Conservation (phyloP, 2,888 invertebrate species). For the Spodoptera littoralis region DNA sequence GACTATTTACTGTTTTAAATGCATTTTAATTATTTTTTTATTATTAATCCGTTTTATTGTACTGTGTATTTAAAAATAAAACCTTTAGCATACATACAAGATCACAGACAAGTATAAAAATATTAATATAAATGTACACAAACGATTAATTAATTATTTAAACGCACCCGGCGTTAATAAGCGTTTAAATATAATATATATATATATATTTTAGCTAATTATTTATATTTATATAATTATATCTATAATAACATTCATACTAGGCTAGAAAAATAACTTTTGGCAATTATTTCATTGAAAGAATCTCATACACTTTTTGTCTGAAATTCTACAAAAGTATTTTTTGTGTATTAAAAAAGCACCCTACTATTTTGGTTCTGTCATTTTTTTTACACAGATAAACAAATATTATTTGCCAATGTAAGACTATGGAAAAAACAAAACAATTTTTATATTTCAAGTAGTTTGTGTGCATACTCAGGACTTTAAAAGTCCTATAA, state of each 20-base stretch:
- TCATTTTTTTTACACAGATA: no score
- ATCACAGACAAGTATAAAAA: constrained; percentile 65
- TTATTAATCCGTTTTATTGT: constrained; percentile 21
- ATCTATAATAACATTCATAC: constrained; percentile 29
- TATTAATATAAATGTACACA: constrained; percentile 31
- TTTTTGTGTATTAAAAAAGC: no score
- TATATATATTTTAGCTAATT: constrained; percentile 14
- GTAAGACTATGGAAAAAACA: no score
- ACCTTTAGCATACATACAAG: constrained; percentile 46
- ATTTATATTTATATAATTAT: constrained; percentile 19
- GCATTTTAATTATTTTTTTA: constrained; percentile 27
- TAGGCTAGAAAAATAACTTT: constrained; percentile 32
- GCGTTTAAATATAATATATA: constrained; percentile 27
- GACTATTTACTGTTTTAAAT: constrained; percentile 38
- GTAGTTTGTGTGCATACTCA: no score
- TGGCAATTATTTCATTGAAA: constrained; percentile 28
- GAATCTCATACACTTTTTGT: neutral
- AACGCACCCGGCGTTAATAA: constrained; percentile 40
- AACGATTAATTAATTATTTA: constrained; percentile 19
- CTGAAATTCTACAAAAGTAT: no score
- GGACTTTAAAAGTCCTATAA: no score
- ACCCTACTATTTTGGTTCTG: no score
- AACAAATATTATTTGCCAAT: no score
- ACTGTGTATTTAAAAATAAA: constrained; percentile 35
- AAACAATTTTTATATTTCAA: no score